These are phyloP conservation scores for Lophius americanus DNA, from an alignment of 2,797 vertebrate genomes.

Conservation along the genomic window DNA sequence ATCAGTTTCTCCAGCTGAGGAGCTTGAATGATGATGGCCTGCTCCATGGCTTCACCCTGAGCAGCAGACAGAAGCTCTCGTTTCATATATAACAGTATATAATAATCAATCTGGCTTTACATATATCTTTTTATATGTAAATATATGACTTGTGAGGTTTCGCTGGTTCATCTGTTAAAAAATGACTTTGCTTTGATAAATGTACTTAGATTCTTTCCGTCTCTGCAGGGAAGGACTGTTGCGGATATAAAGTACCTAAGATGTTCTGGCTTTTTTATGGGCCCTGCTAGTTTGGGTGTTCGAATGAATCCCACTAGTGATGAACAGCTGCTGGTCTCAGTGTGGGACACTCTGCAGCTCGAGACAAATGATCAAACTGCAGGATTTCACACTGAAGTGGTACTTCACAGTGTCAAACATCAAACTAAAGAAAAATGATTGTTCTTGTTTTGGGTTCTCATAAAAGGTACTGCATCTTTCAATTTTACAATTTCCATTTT, in stretches of 20 bases:
- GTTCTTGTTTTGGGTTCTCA: no score
- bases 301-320: conserved; percentile 11
- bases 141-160: no score
- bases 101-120: not conserved
- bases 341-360: conserved; percentile 11
- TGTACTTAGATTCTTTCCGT: not conserved
- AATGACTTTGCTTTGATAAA: not conserved
- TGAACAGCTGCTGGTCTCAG: conserved; percentile 21
- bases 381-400: conserved; percentile 6
- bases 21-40: conserved; percentile 95
- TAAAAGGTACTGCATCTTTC: no score
- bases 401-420: conserved; percentile 2
- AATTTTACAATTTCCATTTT: not conserved
- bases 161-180: no score
- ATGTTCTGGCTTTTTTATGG: not conserved
- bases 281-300: conserved; percentile 30
- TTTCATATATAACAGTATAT: not conserved
- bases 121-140: no score
- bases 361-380: conserved; percentile 24
- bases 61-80: not conserved
- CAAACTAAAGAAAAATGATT: not conserved
- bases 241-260: not conserved
- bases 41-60: conserved; percentile 94
- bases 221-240: not conserved
- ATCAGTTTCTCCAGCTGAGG: conserved; percentile 96